Base-by-base conservation (phyloP, 2,888 invertebrate genomes). In the Nycteola revayana region DNA sequence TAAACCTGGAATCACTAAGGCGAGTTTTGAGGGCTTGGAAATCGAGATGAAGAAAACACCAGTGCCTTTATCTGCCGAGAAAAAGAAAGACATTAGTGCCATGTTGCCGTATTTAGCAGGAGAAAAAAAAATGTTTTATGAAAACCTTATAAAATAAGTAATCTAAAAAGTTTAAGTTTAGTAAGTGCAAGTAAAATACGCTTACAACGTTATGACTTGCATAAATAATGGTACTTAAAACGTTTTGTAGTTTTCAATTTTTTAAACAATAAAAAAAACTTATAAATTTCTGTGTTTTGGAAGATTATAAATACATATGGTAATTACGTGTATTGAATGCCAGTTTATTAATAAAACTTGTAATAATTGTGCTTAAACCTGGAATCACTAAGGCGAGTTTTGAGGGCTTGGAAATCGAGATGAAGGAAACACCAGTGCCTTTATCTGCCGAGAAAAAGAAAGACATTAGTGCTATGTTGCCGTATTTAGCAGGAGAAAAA, bases 1-100 rank as follows among this genome's bases (percentile, higher is more conserved):
- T 30, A 30, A 24, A 29, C 27, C 27, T 27, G 18, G 9, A 27
- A 27, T 17, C 27, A 27, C 27, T 18, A 27, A 27, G 18, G 27
- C 27, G 27, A 27, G 17, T 27, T 27, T 14, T 9, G 27, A 9
- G 18, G 27, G 17, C 27, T 27, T 18, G 18, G 11, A 27, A 27
- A 27, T 27, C 11, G 17, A 27, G 27, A 18, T 9, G 27, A 18
- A 27, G 18, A 9, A 28, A 14, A 14, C 5, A 3, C 14, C 14
- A 14, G 14, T 14, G 5, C 14, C 14, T 14, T n/a, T n/a, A 14
- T 14, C 14, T 14, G 14, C 14, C 14, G 14, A 14, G 14, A 14
- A 14, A 5, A 4, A 9, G 23, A 23, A 8, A 14, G 14, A 14
- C 14, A 14, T 14, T 24, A 29, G 18, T 27, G 14, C 27, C 18